Base-by-base conservation (phyloP, 2,888 invertebrate species). In the Hybos culiciformis region DNA sequence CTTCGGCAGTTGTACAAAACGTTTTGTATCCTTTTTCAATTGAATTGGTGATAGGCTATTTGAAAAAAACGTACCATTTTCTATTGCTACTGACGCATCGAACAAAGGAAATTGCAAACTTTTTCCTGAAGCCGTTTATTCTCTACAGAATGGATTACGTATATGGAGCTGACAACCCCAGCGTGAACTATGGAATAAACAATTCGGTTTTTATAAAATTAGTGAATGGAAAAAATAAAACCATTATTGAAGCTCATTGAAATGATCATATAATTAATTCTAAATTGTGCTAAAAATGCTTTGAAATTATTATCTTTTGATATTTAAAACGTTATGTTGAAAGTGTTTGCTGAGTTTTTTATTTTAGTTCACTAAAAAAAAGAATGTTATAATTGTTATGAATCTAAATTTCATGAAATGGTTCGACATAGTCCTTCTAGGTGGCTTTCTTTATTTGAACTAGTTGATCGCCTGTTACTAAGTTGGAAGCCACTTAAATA, bases 111-210 rank as follows among this genome's bases (percentile, higher is more conserved):
- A 15, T 33, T 8, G 17, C 9, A 33, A 33, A 15, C 17, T 33
- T 17, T 33, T 33, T 17, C 33, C 17, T 8, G 8, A 17, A 8
- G 15, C 8, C 4, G 11, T 33, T 33, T 33, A 17, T 33, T 17
- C 15, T 4, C 15, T 15, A 17, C 17, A 17, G 17, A 33, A 17
- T 17, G 43, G 39, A 36, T 21, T 29, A 32, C 17, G 19, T 40
- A 21, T 42, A 42, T 41, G 36, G 39, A 23, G 45, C 45, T 34
- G 43, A 39, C 12, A 43, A 43, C 14, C 19, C 43, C 6, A 18
- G 37, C 26, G 45, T 45, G 31, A 38, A 45, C 26, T 45, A 41
- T 32, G 41, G 44, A 5, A 33, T 38, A 31, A 23, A 38, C 14
- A 37, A 39, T 19, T 45, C 41, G 19, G 38, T 41, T 29, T 41